Evolutionary conservation across 2,113 vertebrate genomes (phyloP), one percentile per base, ranked within the genome.

Genomic region (Pardalotus punctatus): DNA sequence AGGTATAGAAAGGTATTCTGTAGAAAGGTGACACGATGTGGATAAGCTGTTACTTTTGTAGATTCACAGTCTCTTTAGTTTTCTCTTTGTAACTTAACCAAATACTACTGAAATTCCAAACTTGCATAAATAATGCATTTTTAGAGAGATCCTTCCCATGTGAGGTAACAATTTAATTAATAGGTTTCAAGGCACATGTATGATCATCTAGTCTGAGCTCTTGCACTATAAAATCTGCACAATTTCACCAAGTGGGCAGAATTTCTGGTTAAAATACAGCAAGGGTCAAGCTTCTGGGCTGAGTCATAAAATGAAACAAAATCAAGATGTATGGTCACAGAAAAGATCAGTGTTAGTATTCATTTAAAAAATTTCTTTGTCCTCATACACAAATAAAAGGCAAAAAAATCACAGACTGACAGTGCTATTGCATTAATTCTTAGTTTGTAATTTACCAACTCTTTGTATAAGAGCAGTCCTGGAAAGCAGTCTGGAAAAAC

Each of bases 371-470:
- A 28, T n/a, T 74, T 86, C 28, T 73, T 73, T 45, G 20, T 31
- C n/a, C 14, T 74, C 43, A 14, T 20, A n/a, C 12, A 61, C 13
- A 69, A 45, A 61, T 2, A 56, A 0, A 1, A 10, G 48, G 47
- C 20, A n/a, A 84, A 66, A 78, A 77, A 62, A 62, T 38, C 19
- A 40, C 2, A 16, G 53, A 24, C 15, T 48, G 29, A 56, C 24
- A 65, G 16, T 23, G 13, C 14, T 40, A 45, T 9, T 42, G 45
- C 10, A 21, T 33, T 51, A 58, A 67, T 82, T 67, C 45, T 69
- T 73, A 57, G 22, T 77, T 77, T 45, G 25, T 53, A 73, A 88
- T 88, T 81, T 71, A 67, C 47, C 17, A 67, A 2, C 20, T 65
- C 40, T 23, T 91, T 47, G n/a, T 10, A 13, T 47, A 43, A 67